Conservation (phyloP, 2,888 invertebrate species). For the Lasioglossum lativentre region DNA sequence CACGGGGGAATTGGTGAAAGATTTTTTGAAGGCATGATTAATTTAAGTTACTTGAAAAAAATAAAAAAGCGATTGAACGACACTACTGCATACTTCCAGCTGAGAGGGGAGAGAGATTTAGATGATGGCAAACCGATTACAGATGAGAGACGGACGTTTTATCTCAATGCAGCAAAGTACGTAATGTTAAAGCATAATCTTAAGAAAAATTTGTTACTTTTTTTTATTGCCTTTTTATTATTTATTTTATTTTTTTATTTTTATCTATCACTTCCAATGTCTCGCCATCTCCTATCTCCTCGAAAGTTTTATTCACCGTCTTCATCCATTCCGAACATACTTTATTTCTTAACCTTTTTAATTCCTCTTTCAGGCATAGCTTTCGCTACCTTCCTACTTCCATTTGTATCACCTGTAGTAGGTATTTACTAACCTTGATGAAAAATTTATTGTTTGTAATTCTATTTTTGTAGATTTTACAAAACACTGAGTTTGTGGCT, state of each 20-base stretch:
- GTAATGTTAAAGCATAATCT: background rate
- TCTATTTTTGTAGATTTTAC: conserved; percentile 85
- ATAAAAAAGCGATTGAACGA: conserved; percentile 89
- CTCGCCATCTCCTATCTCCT: background rate
- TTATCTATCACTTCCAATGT: background rate
- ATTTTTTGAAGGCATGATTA: conserved; percentile 90
- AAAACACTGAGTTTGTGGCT: conserved; percentile 90
- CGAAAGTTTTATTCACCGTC: background rate
- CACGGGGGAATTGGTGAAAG: conserved; percentile 89
- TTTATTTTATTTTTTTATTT: no score
- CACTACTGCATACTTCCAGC: conserved; percentile 86
- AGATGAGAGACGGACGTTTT: conserved; percentile 82
- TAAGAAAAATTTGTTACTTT: no score
- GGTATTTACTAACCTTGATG: background rate
- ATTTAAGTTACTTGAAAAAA: conserved; percentile 88
- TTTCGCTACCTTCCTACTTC: background rate
- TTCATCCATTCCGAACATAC: background rate
- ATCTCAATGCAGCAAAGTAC: conserved; percentile 80
- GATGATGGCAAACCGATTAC: conserved; percentile 81
- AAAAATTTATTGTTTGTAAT: background rate
- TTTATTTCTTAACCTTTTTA: background rate
- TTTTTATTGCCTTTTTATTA: background rate
- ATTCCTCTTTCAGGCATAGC: background rate
- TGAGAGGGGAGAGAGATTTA: conserved; percentile 84
- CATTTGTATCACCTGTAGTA: background rate